Evolutionary conservation across 2,797 vertebrate genomes (phyloP), one percentile per base, ranked within the genome.

Genomic region (Bryconaethiops microstoma): DNA sequence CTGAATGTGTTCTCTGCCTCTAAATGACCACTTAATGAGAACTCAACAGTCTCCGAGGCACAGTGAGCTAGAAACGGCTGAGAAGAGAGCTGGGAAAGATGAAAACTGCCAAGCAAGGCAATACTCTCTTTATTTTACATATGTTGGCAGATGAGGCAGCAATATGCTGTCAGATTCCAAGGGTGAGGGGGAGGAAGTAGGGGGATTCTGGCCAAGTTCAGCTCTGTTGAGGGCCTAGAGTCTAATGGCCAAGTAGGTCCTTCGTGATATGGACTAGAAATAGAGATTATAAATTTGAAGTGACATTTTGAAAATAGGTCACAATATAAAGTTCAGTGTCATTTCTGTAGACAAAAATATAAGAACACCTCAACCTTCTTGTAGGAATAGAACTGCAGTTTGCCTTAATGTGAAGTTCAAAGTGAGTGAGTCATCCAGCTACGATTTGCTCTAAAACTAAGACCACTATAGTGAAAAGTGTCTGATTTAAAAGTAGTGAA

Each of bases 201-300:
- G 35, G 48, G 12, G 54, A 42, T 42, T 73, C 29, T 79, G 55
- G 16, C n/a, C 29, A 54, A 13, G 72, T 79, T 78, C 55, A n/a
- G 50, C 55, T 13, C 35, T 52, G 48, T 59, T n/a, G 25, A 50
- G 29, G 48, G 52, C 19, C 21, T 39, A 16, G 63, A 74, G 50
- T 57, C 19, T 79, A 9, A 52, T 19, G 13, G 19, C 1, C 13
- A 42, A 54, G 29, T n/a, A 55, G 59, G 29, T 59, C 23, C 45
- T 17, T 45, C 57, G 54, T 54, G 40, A 48, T 62, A 52, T 71
- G 12, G 13, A 50, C 75, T 52, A 21, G 12, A 42, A 13, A 60
- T 12, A 50, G 19, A 23, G 19, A 35, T 74, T 57, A 64, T 74
- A 25, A 65, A 59, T 10, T 19, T 68, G 35, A 35, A 4, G 13